Base-by-base conservation (phyloP, 2,797 vertebrate species). In the Poeciliopsis paucimaculata region DNA sequence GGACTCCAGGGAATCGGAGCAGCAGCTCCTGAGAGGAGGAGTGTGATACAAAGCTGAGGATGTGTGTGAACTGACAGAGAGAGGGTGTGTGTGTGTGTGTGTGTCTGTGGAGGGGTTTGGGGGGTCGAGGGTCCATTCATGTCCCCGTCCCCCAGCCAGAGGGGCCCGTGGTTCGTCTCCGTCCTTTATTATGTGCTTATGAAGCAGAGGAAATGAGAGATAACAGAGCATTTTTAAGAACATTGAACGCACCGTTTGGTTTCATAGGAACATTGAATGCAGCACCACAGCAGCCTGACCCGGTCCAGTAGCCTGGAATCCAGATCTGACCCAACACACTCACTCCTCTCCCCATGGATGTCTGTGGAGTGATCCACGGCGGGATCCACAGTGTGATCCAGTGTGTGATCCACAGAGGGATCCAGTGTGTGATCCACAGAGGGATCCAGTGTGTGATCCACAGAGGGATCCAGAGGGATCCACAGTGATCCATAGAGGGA, bases 41-140 rank as follows among this genome's bases (percentile, higher is more conserved):
- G 75, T 36, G 80, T 43, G 72, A 82, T 64, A 88, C 85, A 91
- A 87, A 91, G 81, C 83, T 66, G 68, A 66, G 76, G 83, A 79
- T 73, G 83, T 73, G 80, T 82, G 84, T 84, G 88, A 87, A 84
- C 12, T 73, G 62, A 72, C 79, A 46, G 47, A 77, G 90, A 68
- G 68, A 12, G 46, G 13, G 46, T 3, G 71, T 39, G 90, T 91
- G 76, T 7, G 34, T 20, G 34, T 15, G 49, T 7, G 46, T 12
- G 71, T 28, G 90, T 91, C 75, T 7, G 39, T 16, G 16, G 15
- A 13, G 15, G 15, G 15, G 5, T 47, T 47, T 47, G 46, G 46
- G 15, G 9, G 92, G 90, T 91, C 88, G 87, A 89, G 82, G 87
- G 86, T 31, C 57, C 64, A 49, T 82, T 76, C 75, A 79, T 5